Conservation (phyloP, 2,113 vertebrate species). For the Trematocara macrostoma region DNA sequence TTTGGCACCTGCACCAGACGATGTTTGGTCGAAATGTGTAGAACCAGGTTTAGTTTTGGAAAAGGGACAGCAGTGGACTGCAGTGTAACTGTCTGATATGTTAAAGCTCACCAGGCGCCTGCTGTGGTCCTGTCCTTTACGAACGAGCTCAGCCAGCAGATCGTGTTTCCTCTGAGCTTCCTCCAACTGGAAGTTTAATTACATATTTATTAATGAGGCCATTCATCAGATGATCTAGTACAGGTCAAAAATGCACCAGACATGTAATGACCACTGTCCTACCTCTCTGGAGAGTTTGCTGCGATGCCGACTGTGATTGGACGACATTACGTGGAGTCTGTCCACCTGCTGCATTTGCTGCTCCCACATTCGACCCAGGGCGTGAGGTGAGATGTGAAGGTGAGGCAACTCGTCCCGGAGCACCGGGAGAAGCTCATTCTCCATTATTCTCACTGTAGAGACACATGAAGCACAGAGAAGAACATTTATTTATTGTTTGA, state of each 20-base stretch:
- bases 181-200: conserved; percentile 73
- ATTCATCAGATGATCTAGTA: background rate
- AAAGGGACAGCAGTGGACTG: background rate
- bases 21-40: background rate
- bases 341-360: conserved; percentile 82
- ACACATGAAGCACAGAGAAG: background rate
- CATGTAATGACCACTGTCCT: background rate
- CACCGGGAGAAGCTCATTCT: conserved; percentile 80
- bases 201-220: background rate
- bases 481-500: background rate
- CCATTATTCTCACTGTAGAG: conserved; percentile 79
- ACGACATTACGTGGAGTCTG: conserved; percentile 64
- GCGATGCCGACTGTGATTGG: conserved; percentile 38
- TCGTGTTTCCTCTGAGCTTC: conserved; percentile 84
- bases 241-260: background rate
- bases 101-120: conserved; percentile 80
- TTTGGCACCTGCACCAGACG: background rate
- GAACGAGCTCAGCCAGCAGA: conserved; percentile 79
- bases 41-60: background rate
- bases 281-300: conserved; percentile 80
- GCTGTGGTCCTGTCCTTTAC: conserved; percentile 84
- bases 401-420: conserved; percentile 85
- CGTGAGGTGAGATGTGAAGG: conserved; percentile 78
- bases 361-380: conserved; percentile 84
- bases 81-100: background rate